A percentile compares a stretch with the other conserved stretches of the same genome.
phyloP scores from a whole-genome alignment of 2,888 invertebrate species.

The Drosophila fulvimacula region DNA sequence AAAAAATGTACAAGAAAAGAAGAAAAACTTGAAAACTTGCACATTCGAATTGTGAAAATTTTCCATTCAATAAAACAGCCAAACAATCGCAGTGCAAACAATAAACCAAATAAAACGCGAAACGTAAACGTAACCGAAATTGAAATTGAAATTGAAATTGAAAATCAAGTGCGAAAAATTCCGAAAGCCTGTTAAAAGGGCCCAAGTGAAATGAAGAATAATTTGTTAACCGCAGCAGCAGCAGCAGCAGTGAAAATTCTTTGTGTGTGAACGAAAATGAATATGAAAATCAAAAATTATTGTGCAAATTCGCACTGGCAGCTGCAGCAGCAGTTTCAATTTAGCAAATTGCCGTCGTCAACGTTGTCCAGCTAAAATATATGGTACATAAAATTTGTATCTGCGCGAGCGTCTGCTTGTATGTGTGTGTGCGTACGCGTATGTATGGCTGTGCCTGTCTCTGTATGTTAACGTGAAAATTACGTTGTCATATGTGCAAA shows the following conservation, averaged over 20 bases:
- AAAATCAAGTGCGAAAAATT: conserved; percentile 52
- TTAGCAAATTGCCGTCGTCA: conserved; percentile 46
- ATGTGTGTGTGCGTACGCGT: conserved; percentile 1
- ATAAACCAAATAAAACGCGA: conserved; percentile 27
- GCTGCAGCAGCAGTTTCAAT: conserved; percentile 37
- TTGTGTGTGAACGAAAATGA: conserved; percentile 35
- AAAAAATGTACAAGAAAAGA: conserved; percentile 64
- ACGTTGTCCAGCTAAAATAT: conserved; percentile 67
- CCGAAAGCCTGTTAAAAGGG: conserved; percentile 31
- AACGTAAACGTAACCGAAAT: conserved; percentile 29
- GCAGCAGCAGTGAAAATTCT: conserved; percentile 43
- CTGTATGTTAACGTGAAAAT: conserved; percentile 57
- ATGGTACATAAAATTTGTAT: conserved; percentile 75
- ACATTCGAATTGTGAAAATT: conserved; percentile 58
- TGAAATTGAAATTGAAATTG: conserved; percentile 26
- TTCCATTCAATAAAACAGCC: conserved; percentile 52
- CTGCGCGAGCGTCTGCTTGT: conserved; percentile 45
- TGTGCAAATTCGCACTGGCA: conserved; percentile 44
- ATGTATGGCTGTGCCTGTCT: neutral
- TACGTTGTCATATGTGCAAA: conserved; percentile 79
- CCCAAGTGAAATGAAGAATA: conserved; percentile 15
- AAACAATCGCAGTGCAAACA: conserved; percentile 39
- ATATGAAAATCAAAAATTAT: conserved; percentile 51
- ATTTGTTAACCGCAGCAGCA: conserved; percentile 26
- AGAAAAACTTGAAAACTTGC: conserved; percentile 59